Base-by-base conservation (phyloP, 2,113 vertebrate genomes). In the Saguinus imperator region DNA sequence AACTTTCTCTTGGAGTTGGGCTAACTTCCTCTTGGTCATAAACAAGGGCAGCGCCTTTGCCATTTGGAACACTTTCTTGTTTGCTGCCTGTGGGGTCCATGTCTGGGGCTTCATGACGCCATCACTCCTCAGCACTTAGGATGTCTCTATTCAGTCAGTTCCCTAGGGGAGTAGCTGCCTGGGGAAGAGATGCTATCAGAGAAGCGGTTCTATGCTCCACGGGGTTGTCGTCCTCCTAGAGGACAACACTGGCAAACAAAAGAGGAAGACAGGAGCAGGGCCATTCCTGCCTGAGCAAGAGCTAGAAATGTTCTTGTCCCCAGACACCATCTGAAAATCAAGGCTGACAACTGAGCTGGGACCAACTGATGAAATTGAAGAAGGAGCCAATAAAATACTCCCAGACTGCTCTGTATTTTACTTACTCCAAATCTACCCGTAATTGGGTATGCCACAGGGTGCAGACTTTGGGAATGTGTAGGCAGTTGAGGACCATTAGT, bases 341-440 rank as follows among this genome's bases (percentile, higher is more conserved):
- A 85, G 92, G 77, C 85, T 87, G 94, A 94, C 72, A 93, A 94
- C 6, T 84, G 91, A 81, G 89, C 21, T 76, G 94, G 52, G 94
- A 96, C 75, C 50, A 93, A 83, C 0, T 18, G 88, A 94, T 29
- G 40, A 84, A 66, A 88, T 23, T 72, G 66, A 75, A 52, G 48
- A 72, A 43, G 93, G 16, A 91, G 68, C 82, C 16, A 58, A 40
- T 72, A 58, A 81, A 66, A 10, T 72, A 20, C 29, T 52, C 37
- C 29, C 81, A 57, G n/a, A 16, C 52, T 87, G 37, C 16, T 57
- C 32, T 45, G 0, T 43, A 8, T 61, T 64, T 90, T 13, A 43
- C 61, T 76, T 18, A 25, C 11, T 55, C 68, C 50, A 76, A 64
- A 77, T 55, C 50, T 58, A 3, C 50, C n/a, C 81, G 37, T 68